A percentile compares a stretch with the other conserved stretches of the same genome.
Conservation (phyloP, 2,113 vertebrate species). For the Anguilla japonica region DNA sequence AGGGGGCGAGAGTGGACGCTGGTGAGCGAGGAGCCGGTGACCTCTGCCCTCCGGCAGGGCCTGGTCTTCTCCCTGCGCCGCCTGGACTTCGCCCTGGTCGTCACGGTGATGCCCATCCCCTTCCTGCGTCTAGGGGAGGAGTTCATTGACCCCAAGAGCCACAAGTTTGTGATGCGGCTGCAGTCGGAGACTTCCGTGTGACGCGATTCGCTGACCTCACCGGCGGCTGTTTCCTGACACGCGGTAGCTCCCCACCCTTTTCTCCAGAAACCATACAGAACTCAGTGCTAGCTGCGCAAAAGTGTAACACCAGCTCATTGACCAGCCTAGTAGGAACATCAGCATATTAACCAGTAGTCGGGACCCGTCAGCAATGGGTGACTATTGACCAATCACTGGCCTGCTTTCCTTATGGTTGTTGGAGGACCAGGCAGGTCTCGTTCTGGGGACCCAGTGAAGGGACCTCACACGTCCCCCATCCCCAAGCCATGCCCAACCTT, state of each 20-base stretch:
- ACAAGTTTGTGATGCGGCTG: conserved; percentile 95
- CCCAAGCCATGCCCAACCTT: no score
- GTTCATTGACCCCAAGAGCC: conserved; percentile 94
- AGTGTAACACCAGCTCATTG: not conserved
- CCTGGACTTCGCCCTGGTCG: conserved; percentile 89
- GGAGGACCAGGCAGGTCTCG: not conserved
- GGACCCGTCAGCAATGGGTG: no score
- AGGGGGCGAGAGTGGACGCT: conserved; percentile 93
- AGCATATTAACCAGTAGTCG: not conserved
- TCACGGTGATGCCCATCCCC: conserved; percentile 85
- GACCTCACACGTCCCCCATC: no score
- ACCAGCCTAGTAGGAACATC: not conserved
- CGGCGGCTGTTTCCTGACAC: no score
- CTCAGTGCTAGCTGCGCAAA: not conserved
- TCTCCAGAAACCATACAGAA: not conserved
- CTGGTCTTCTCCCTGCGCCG: conserved; percentile 87
- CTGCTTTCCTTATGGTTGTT: not conserved
- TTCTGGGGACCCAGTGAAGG: no score
- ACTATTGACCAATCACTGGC: not conserved
- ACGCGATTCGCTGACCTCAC: not conserved
- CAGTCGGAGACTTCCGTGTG: conserved; percentile 93
- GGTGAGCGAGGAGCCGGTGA: conserved; percentile 92
- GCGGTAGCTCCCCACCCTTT: no score
- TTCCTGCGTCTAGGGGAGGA: conserved; percentile 91
- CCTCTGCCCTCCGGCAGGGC: conserved; percentile 83